Percentiles rank a stretch among this genome's conserved stretches.
phyloP scores from a whole-genome alignment of 2,888 invertebrate species.

The Campoplex capitator region DNA sequence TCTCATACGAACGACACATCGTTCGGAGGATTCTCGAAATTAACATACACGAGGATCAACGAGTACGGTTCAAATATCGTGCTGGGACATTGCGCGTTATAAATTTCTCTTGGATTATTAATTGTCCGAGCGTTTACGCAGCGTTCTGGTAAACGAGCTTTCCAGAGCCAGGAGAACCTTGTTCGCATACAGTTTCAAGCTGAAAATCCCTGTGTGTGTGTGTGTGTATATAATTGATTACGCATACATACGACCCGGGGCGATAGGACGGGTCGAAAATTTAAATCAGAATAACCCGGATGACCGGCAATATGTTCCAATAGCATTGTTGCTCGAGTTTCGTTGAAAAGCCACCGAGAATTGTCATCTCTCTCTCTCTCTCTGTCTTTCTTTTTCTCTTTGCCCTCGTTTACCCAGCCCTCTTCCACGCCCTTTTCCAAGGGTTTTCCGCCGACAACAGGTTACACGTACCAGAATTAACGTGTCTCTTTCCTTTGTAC shows the following conservation, averaged over 20 bases:
- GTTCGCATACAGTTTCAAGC: neutral
- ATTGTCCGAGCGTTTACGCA: conserved; percentile 39
- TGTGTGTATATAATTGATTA: neutral
- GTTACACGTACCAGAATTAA: conserved; percentile 19
- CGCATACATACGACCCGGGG: conserved; percentile 34
- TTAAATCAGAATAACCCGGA: conserved; percentile 82
- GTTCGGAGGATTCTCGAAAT: neutral
- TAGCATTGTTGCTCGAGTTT: conserved; percentile 76
- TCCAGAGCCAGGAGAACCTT: conserved; percentile 1
- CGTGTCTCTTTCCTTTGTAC: conserved; percentile 1
- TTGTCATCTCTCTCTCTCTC: conserved; percentile 13
- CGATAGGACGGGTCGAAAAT: conserved; percentile 73
- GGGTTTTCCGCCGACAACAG: conserved; percentile 66
- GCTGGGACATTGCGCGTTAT: neutral
- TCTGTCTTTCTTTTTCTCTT: conserved; percentile 8
- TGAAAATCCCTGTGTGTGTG: too few relatives aligned
- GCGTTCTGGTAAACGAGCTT: conserved; percentile 36
- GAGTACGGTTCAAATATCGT: neutral
- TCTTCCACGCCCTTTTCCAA: conserved; percentile 67
- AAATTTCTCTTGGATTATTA: conserved; percentile 47
- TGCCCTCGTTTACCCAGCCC: conserved; percentile 54
- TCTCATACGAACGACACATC: neutral
- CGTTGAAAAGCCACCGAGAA: conserved; percentile 61
- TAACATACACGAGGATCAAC: neutral
- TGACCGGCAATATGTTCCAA: conserved; percentile 79